These are phyloP conservation scores for Bombus picipes DNA, from an alignment of 1,140 invertebrate genomes.

Conservation along the genomic window DNA sequence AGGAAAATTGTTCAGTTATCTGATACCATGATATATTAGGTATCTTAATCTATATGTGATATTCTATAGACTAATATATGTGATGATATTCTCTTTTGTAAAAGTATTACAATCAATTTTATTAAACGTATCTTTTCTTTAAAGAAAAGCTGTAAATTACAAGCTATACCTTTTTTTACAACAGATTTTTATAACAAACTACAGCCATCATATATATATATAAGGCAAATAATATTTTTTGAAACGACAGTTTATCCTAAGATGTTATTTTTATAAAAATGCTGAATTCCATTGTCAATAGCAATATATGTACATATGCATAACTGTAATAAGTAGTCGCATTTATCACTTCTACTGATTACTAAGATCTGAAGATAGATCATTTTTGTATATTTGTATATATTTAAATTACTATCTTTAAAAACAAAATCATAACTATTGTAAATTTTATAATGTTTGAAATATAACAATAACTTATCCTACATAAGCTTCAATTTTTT, in stretches of 20 bases:
- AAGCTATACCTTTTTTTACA: neutral
- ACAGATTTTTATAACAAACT: neutral
- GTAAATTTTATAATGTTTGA: neutral
- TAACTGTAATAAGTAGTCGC: neutral
- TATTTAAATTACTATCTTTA: neutral
- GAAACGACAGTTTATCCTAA: neutral
- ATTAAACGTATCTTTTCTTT: neutral
- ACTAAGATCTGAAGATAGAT: no score
- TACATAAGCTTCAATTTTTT: neutral
- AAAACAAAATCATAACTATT: neutral
- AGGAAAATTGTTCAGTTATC: neutral
- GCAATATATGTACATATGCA: neutral
- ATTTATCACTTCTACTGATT: neutral
- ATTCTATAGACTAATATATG: no score
- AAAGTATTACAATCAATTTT: neutral
- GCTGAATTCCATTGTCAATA: neutral
- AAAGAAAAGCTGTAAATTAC: neutral
- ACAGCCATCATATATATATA: no score
- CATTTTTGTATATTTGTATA: constrained; percentile 23
- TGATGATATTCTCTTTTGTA: neutral
- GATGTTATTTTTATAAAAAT: neutral
- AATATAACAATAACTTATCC: neutral
- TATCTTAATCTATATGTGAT: no score
- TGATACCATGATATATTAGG: no score
- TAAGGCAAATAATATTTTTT: neutral